phyloP scores from a whole-genome alignment of 2,888 invertebrate genomes.

The Cataglyphis cursor region DNA sequence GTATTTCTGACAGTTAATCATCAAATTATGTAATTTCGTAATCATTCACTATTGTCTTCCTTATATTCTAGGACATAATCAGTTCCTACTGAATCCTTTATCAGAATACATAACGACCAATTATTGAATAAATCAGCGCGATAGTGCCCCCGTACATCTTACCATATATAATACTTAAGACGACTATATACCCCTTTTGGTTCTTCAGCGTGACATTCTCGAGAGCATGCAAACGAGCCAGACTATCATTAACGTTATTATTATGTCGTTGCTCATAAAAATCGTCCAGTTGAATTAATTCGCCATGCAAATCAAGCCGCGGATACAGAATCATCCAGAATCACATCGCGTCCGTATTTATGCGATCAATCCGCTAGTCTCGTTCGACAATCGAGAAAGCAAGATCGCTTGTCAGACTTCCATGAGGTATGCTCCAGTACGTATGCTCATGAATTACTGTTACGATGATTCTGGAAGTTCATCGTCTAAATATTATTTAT shows the following conservation, averaged over 20 bases:
- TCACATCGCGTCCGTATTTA: slow-evolving; percentile 2
- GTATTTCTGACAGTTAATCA: neutral
- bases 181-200: slow-evolving; percentile 57
- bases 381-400: slow-evolving; percentile 14
- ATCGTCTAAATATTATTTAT: neutral
- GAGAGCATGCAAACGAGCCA: slow-evolving; percentile 57
- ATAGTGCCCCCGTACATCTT: neutral
- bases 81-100: neutral
- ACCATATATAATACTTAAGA: slow-evolving; percentile 6
- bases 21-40: neutral
- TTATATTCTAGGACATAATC: neutral
- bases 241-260: slow-evolving; percentile 47
- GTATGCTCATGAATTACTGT: neutral
- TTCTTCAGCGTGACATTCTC: slow-evolving; percentile 52
- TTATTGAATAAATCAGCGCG: slow-evolving; percentile 21
- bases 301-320: slow-evolving; percentile 51
- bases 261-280: slow-evolving; percentile 57
- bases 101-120: neutral
- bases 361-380: neutral
- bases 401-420: neutral
- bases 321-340: neutral
- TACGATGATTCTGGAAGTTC: neutral
- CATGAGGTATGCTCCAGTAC: neutral
- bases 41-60: neutral
- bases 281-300: slow-evolving; percentile 61